A percentile compares a stretch with the other conserved stretches of the same genome.
Conservation (phyloP, 2,113 vertebrate genomes). For the Eonycteris spelaea region DNA sequence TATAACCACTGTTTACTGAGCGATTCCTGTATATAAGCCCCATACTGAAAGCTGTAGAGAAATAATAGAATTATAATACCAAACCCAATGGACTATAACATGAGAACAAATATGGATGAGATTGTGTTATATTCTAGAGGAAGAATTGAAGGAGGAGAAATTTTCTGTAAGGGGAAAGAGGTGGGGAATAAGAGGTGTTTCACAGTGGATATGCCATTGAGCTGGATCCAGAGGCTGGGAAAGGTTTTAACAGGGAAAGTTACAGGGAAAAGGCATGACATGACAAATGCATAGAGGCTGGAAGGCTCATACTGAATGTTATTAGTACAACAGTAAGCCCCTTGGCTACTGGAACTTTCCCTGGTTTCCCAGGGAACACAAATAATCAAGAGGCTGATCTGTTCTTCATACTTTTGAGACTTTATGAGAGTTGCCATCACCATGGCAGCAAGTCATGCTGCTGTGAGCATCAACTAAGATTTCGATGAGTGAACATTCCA, state of each 20-base stretch:
- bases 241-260: neutral
- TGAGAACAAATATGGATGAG: neutral
- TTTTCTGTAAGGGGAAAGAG: neutral
- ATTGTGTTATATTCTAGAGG: neutral
- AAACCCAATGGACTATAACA: neutral
- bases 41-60: neutral
- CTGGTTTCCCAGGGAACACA: conserved; percentile 6
- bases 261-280: neutral
- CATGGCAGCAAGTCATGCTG: neutral
- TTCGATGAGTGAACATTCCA: neutral
- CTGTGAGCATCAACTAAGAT: neutral
- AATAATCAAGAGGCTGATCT: neutral
- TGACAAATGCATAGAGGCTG: neutral
- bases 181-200: neutral
- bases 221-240: neutral
- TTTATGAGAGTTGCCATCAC: neutral
- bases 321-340: neutral
- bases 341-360: neutral
- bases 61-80: neutral
- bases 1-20: neutral
- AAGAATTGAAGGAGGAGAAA: neutral
- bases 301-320: neutral
- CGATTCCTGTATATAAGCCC: neutral
- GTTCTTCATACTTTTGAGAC: neutral
- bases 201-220: neutral